Base-by-base conservation (phyloP, 2,888 invertebrate species). In the Andrena camellia region DNA sequence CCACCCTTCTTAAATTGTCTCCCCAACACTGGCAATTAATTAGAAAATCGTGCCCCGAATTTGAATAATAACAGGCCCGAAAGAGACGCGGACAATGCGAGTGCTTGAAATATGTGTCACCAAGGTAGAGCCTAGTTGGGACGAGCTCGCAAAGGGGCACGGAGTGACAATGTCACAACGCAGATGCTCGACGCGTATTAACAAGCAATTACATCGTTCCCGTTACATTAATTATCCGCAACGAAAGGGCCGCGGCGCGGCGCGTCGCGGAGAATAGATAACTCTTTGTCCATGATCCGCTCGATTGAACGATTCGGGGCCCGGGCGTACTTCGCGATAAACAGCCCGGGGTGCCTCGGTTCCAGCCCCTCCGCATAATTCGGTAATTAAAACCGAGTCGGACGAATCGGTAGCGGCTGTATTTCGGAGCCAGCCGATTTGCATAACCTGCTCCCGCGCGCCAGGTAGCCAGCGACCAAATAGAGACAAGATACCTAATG, bases 401-500 rank as follows among this genome's bases (percentile, higher is more conserved):
- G 67, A 81, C 74, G 78, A 72, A 63, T 79, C 57, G 50, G 42
- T 68, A 71, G 62, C 76, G 66, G 52, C 48, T 57, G 72, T 70
- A 67, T 70, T 52, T 73, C 75, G 33, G 71, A 48, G 29, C 77
- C 63, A 71, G 72, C 60, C 69, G 48, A 92, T 92, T 92, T 91
- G 89, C 92, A 92, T 92, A 92, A 92, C 91, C 89, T 88, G 90
- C 84, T 84, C 76, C 8, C n/a, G 29, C 62, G 60, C 68, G 71
- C 85, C 89, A 90, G 91, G 91, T 91, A 69, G 72, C 57, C 7
- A 10, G 23, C 48, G 10, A 64, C 60, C 73, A 82, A 83, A 87
- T 54, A 90, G 89, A 90, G 89, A 89, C 90, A 89, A 91, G 88
- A 88, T 90, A 87, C 72, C 90, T 92, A 92, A 92, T 92, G 92